Evolutionary conservation across 2,113 vertebrate genomes (phyloP).

Genomic region (Anser cygnoides): DNA sequence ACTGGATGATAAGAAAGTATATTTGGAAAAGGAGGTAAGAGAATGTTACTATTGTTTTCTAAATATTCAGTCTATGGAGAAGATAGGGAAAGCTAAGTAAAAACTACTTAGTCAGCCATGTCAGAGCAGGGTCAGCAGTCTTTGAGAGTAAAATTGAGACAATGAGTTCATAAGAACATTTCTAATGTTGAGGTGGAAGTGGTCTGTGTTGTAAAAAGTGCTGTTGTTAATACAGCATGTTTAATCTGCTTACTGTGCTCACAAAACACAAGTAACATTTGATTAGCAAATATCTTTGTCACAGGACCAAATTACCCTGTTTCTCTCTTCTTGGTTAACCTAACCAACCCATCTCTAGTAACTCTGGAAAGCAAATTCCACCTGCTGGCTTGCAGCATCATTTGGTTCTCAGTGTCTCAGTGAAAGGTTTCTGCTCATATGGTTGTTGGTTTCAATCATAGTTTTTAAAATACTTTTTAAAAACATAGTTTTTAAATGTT

Average conservation of each 20-base stretch:
- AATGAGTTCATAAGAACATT: background rate
- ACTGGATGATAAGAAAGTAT: conserved; percentile 97
- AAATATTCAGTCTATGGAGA: background rate
- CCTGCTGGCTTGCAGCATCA: too few relatives aligned
- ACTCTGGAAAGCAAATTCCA: background rate
- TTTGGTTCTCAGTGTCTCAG: too few relatives aligned
- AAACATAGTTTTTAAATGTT: background rate
- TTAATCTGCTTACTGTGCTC: background rate
- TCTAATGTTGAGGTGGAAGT: background rate
- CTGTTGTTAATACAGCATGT: background rate
- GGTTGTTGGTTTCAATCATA: background rate
- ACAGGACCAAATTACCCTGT: background rate
- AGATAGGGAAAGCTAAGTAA: background rate
- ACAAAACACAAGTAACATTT: background rate
- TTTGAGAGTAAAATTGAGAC: background rate
- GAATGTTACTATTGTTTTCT: background rate
- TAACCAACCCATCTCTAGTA: background rate
- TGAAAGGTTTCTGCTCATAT: background rate
- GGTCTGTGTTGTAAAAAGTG: background rate
- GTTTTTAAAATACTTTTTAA: background rate
- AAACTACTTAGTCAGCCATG: background rate
- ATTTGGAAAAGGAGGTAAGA: conserved; percentile 96
- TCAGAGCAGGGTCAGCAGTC: background rate
- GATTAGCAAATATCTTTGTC: background rate
- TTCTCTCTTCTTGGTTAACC: background rate